Conservation (phyloP, 2,113 vertebrate species). For the Dinomys branickii region DNA sequence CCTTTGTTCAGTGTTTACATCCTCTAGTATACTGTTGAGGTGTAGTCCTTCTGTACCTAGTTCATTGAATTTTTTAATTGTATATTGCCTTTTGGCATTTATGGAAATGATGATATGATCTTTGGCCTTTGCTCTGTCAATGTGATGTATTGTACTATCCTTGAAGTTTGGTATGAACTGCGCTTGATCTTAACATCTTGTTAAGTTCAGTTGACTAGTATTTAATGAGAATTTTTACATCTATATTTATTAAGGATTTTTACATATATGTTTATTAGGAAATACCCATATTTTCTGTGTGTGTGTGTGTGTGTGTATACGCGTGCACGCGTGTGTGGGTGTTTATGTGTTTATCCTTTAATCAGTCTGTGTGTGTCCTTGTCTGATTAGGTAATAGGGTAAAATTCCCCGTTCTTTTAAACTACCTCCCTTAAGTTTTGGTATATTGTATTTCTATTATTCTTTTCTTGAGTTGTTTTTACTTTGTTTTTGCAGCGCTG, state of each 20-base stretch:
- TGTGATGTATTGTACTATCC: background rate
- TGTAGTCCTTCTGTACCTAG: background rate
- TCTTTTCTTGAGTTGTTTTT: background rate
- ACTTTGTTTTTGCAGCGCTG: too few relatives aligned
- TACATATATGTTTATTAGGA: too few relatives aligned
- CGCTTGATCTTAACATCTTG: background rate
- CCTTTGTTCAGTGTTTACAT: background rate
- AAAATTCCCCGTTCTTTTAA: background rate
- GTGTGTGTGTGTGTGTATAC: background rate
- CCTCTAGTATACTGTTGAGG: too few relatives aligned
- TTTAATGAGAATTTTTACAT: background rate
- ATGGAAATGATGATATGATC: background rate
- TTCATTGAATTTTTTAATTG: background rate
- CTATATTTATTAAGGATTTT: background rate
- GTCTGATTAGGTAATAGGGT: background rate
- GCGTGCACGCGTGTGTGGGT: too few relatives aligned
- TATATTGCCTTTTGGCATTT: background rate
- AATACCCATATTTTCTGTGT: background rate
- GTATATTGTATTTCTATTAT: background rate
- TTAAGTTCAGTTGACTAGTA: background rate
- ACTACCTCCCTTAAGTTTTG: background rate
- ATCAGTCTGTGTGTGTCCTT: background rate
- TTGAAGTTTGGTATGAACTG: background rate
- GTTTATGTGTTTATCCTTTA: background rate
- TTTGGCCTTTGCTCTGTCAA: background rate